Evolutionary conservation across 2,888 invertebrate species (phyloP), one percentile per base, ranked within the genome.

Genomic region (Deilephila elpenor): DNA sequence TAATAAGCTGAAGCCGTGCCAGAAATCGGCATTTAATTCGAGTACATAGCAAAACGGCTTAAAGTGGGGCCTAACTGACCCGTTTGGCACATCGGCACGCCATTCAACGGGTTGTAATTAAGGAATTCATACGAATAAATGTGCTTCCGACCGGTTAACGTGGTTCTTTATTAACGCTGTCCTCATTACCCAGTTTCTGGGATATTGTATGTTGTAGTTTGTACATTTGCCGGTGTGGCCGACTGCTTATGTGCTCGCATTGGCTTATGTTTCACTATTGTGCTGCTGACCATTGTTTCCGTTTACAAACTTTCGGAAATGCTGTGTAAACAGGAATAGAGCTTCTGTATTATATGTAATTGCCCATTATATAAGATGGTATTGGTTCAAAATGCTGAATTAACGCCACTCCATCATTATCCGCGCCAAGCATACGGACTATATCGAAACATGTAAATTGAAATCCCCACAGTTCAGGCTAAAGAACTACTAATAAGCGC

Each of bases 31-130:
- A 32, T 67, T 67, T 34, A 72, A 53, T 67, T 67, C 37, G 67
- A 59, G 72, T 37, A 19, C 56, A 64, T 20, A 59, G 59, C 34
- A 34, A 56, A 67, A 44, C 37, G 59, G n/a, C 32, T 44, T 59
- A 17, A 59, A 59, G 5, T 34, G 32, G 37, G 56, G 34, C 20
- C 64, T 59, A 56, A 64, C 37, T 67, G 64, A 59, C 56, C 67
- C 64, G 37, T 56, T 67, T 73, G 64, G 72, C 72, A 73, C 72
- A 32, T 37, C 34, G 59, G 29, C 67, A 29, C 59, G 72, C 25
- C 67, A 73, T 59, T 73, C 59, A 29, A 19, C 59, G 72, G 64
- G 56, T 64, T 67, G 67, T 67, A 64, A 73, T 73, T 67, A 73
- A 67, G 72, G 64, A 67, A 73, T 73, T 37, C 62, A 73, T 59